Evolutionary conservation across 2,888 invertebrate genomes (phyloP), one percentile per base, ranked within the genome.

Genomic region (Luperina testacea): DNA sequence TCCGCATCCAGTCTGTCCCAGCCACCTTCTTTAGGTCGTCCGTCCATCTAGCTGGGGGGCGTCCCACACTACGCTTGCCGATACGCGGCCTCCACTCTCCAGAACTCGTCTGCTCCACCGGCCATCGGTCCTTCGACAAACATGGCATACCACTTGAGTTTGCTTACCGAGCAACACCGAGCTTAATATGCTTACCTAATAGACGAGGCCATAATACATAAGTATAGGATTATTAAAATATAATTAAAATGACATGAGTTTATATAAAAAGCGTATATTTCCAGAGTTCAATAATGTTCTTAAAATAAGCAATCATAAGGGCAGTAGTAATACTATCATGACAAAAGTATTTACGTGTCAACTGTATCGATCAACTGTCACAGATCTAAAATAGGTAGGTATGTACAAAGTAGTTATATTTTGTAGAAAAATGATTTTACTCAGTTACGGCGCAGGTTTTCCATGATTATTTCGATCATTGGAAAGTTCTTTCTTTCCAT

Each of bases 201-300:
- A 51, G 7, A 17, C 51, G 17, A 51, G 51, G 17, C 17, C 7
- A 57, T 57, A 57, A 57, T 48, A 48, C 0, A 0, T 48, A 48
- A 13, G 48, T 13, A 13, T 48, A 48, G n/a, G 11, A n/a, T 59
- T n/a, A 59, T 32, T 32, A 32, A 32, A 32, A 32, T 32, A 32
- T 53, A 45, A 78, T n/a, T 0, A 57, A 78, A 78, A 61, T 32
- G 6, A 2, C 9, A 6, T 15, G 5, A 38, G 8, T 81, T 81
- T 45, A 53, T 68, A 61, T 45, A 79, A 64, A 89, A 88, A 88
- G 88, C 90, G 87, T 89, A 82, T 88, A 89, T 82, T 88, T 83
- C 77, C 74, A 81, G 68, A 75, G 78, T 86, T 88, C 76, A 88
- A 81, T 86, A 75, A 78, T 82, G 70, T 77, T 71, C 81, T 86